Evolutionary conservation across 2,113 vertebrate species (phyloP).

Genomic region (Seriola aureovittata): DNA sequence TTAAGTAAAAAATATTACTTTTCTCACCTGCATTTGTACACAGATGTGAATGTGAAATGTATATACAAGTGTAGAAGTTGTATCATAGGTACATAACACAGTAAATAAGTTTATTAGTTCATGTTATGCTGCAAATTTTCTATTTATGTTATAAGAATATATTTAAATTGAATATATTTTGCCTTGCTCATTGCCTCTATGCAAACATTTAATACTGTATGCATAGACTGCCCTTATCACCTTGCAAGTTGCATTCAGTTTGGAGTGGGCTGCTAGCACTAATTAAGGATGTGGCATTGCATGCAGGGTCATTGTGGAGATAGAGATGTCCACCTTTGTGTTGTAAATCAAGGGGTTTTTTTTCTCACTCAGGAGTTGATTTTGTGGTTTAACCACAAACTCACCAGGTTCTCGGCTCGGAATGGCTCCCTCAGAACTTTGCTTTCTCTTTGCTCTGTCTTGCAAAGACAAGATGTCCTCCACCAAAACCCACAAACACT

Average conservation of each 20-base stretch:
- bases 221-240: slow-evolving; percentile 50
- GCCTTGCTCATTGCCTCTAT: slow-evolving; percentile 57
- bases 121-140: not conserved
- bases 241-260: slow-evolving; percentile 59
- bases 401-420: not conserved
- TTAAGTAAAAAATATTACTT: not conserved
- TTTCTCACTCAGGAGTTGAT: not conserved
- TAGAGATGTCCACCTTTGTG: not conserved
- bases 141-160: slow-evolving; percentile 6
- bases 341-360: slow-evolving; percentile 9
- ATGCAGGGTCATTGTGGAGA: slow-evolving; percentile 52
- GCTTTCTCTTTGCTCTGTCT: slow-evolving; percentile 16
- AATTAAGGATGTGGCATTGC: slow-evolving; percentile 46
- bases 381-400: slow-evolving; percentile 16
- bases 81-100: not conserved
- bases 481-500: slow-evolving; percentile 5
- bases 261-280: slow-evolving; percentile 50
- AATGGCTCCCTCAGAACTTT: slow-evolving; percentile 8
- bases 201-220: slow-evolving; percentile 40
- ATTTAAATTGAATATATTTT: slow-evolving; percentile 27
- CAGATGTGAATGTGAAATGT: not conserved
- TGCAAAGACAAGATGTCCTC: slow-evolving; percentile 9
- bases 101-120: not conserved
- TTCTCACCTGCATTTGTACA: not conserved
- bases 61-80: not conserved